phyloP scores from a whole-genome alignment of 2,797 vertebrate species.

The Gymnothorax javanicus region DNA sequence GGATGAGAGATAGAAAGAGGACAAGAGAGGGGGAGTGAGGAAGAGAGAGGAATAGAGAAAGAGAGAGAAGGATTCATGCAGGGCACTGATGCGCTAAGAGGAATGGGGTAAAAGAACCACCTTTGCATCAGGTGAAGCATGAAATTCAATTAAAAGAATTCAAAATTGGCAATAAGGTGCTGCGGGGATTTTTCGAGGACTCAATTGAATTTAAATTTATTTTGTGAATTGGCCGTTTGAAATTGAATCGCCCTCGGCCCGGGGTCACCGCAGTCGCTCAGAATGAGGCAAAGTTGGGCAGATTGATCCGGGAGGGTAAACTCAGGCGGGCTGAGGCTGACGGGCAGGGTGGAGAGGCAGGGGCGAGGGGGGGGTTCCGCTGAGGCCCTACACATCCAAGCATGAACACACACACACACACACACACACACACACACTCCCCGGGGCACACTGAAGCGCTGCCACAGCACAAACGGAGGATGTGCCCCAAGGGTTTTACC shows the following conservation, averaged over 20 bases:
- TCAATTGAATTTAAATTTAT: not conserved
- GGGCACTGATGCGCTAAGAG: not conserved
- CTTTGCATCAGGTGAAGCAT: not conserved
- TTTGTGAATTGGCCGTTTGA: not conserved
- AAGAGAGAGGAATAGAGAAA: not conserved
- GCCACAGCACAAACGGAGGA: not conserved
- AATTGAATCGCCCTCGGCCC: not conserved
- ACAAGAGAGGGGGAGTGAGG: not conserved
- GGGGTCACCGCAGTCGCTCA: not conserved
- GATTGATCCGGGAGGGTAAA: not conserved
- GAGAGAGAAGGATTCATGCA: not conserved
- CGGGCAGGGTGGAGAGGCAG: too few relatives aligned
- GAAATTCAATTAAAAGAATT: not conserved
- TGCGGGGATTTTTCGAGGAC: not conserved
- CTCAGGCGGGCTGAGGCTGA: not conserved
- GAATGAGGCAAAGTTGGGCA: not conserved
- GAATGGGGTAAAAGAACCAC: not conserved
- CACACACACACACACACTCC: not conserved
- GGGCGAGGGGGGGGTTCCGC: not conserved
- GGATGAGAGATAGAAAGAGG: not conserved
- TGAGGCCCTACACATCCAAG: not conserved
- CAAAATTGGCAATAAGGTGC: constrained; percentile 6
- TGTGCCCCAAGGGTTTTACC: not conserved
- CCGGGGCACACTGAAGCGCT: not conserved
- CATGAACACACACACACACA: not conserved